Base-by-base conservation (phyloP, 2,797 vertebrate genomes). In the Dicrostonyx torquatus region DNA sequence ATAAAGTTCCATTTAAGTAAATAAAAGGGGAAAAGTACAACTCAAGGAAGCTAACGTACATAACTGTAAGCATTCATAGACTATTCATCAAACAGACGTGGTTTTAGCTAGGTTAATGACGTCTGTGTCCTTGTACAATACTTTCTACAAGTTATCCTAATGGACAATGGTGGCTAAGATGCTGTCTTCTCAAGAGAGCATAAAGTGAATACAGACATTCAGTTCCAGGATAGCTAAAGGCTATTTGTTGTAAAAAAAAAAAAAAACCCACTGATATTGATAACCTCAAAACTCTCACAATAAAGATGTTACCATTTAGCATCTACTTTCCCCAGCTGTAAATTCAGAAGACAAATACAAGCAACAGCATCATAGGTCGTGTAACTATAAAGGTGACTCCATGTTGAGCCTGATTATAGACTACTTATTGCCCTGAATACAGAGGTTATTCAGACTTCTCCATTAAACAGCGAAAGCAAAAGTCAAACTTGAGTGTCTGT, bases 391-490 rank as follows among this genome's bases (percentile, higher is more conserved):
- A 87, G 94, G 93, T 89, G 90, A 95, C 87, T 95, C 66, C 76
- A 89, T 95, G 26, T 95, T 88, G 97, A 87, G 96, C 58, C 88
- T 94, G 45, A 88, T 91, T 96, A 87, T 50, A 95, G 75, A 97
- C 55, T 97, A 90, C 93, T 95, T 90, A 95, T 76, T 96, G 45
- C 84, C 96, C 72, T 94, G 68, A 95, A 97, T 89, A 58, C 91
- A 97, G 96, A 97, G 40, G 75, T 95, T 97, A 95, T 87, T 83
- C 88, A 93, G 97, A 98, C 96, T 97, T 96, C 91, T 95, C 93
- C 76, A 94, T 96, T 97, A 97, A 97, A n/a, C 34, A 98, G 88
- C 40, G 98, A 78, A 98, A 97, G 93, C 97, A 97, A 96, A 98
- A 97, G 76, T 94, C 14, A 11, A 95, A 89, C 89, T 96, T 96